Evolutionary conservation across 2,888 invertebrate genomes (phyloP).

Genomic region (Xanthia icteritia): DNA sequence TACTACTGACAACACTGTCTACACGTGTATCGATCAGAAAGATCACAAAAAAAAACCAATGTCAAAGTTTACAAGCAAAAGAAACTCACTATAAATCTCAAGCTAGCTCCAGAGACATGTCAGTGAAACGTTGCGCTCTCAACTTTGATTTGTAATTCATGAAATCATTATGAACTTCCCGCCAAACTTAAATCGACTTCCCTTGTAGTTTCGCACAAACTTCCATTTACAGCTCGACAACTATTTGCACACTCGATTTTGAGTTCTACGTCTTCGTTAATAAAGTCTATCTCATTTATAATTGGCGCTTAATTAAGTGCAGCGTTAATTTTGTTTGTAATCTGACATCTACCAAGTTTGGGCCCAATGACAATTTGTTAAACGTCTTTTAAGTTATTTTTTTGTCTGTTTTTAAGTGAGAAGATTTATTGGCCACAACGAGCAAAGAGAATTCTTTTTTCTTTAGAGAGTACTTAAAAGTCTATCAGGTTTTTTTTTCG

Average conservation of each 20-base stretch:
- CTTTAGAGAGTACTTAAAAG: conserved; percentile 35
- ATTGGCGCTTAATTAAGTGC: conserved; percentile 17
- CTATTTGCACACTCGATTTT: conserved; percentile 30
- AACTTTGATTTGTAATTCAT: conserved; percentile 77
- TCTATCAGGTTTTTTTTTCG: conserved; percentile 22
- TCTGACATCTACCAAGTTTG: conserved; percentile 68
- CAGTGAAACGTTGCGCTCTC: conserved; percentile 59
- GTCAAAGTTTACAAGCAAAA: conserved; percentile 32
- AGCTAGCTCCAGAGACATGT: conserved; percentile 56
- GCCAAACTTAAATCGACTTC: conserved; percentile 78
- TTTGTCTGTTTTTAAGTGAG: conserved; percentile 60
- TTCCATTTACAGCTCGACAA: conserved; percentile 34
- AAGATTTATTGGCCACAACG: conserved; percentile 60
- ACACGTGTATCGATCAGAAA: conserved; percentile 2
- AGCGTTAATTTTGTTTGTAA: conserved; percentile 46
- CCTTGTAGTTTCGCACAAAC: conserved; percentile 70
- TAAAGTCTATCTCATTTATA: conserved; percentile 29
- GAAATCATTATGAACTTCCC: conserved; percentile 75
- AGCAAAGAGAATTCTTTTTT: conserved; percentile 41
- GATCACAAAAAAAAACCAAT: conserved; percentile 9
- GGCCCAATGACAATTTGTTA: conserved; percentile 68
- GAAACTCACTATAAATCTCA: conserved; percentile 39
- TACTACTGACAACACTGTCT: not conserved
- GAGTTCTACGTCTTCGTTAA: not conserved
- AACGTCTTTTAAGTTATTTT: conserved; percentile 63